These are phyloP conservation scores for Panagrolaimus sp. DNA, from an alignment of 1,140 invertebrate genomes.

Conservation along the genomic window DNA sequence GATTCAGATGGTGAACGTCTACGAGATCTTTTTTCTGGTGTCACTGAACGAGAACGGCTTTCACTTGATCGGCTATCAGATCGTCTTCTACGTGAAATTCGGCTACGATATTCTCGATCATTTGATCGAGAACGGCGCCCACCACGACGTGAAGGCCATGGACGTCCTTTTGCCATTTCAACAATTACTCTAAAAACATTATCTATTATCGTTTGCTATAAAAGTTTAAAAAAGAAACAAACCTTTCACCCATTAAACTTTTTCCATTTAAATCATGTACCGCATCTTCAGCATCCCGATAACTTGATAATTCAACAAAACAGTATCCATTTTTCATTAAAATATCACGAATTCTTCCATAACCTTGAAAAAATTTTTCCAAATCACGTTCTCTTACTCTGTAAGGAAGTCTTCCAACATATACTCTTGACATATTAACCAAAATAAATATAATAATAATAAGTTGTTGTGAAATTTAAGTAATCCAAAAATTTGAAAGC, in stretches of 20 bases:
- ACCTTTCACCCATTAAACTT: slow-evolving; percentile 14
- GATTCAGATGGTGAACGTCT: slow-evolving; percentile 17
- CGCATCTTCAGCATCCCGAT: slow-evolving; percentile 38
- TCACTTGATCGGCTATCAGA: background rate
- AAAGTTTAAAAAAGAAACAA: background rate
- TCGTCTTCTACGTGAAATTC: too few species aligned
- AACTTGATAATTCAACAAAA: slow-evolving; percentile 35
- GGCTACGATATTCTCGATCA: slow-evolving; percentile 16
- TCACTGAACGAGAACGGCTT: slow-evolving; percentile 19
- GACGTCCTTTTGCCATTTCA: slow-evolving; percentile 40
- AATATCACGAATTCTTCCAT: slow-evolving; percentile 47
- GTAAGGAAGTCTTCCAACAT: slow-evolving; percentile 27
- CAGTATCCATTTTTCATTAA: slow-evolving; percentile 42
- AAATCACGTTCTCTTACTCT: slow-evolving; percentile 39
- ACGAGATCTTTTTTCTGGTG: slow-evolving; percentile 18
- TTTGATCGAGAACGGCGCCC: slow-evolving; percentile 17
- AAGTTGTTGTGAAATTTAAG: too few species aligned
- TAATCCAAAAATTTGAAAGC: too few species aligned
- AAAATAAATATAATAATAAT: too few species aligned
- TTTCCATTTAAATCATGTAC: slow-evolving; percentile 42
- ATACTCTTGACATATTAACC: too few species aligned
- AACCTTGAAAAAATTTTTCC: slow-evolving; percentile 42
- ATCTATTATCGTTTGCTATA: background rate
- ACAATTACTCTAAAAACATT: slow-evolving; percentile 35
- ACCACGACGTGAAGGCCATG: slow-evolving; percentile 27